phyloP scores from a whole-genome alignment of 2,888 invertebrate species.

The Calliopum simillimum region DNA sequence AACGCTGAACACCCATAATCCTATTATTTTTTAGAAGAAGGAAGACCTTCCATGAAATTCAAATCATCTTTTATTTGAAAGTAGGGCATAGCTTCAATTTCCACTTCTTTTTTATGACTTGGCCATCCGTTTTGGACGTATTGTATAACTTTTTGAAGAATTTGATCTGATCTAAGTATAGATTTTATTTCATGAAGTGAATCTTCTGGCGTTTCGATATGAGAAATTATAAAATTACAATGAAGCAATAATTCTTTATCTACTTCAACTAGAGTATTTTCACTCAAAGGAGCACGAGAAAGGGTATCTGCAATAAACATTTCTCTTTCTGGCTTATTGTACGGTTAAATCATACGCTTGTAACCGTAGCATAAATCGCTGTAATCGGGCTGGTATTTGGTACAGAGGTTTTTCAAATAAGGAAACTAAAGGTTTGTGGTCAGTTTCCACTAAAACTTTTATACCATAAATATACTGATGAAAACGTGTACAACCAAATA shows the following conservation, averaged over 20 bases:
- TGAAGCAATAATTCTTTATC: constrained; percentile 42
- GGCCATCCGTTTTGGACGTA: not conserved
- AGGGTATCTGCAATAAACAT: constrained; percentile 63
- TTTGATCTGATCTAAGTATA: not conserved
- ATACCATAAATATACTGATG: constrained; percentile 41
- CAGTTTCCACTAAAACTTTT: constrained; percentile 39
- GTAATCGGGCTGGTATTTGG: constrained; percentile 41
- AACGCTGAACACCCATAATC: constrained; percentile 36
- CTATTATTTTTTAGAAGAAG: constrained; percentile 36
- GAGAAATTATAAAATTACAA: constrained; percentile 40
- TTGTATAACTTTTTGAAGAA: not conserved
- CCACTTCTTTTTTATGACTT: not conserved
- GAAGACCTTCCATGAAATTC: constrained; percentile 21
- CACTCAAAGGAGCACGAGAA: constrained; percentile 64
- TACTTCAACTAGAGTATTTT: constrained; percentile 34
- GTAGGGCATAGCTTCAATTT: not conserved
- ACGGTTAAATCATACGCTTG: constrained; percentile 41
- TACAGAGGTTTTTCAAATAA: constrained; percentile 39
- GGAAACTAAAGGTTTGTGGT: constrained; percentile 37
- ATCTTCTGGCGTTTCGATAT: not conserved
- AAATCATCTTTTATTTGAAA: constrained; percentile 21
- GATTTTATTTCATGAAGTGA: constrained; percentile 10
- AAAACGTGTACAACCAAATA: constrained; percentile 41
- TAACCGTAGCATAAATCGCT: constrained; percentile 41
- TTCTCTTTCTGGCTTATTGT: constrained; percentile 41